Evolutionary conservation across 2,888 invertebrate species (phyloP).

Genomic region (Masnerella sp.): DNA sequence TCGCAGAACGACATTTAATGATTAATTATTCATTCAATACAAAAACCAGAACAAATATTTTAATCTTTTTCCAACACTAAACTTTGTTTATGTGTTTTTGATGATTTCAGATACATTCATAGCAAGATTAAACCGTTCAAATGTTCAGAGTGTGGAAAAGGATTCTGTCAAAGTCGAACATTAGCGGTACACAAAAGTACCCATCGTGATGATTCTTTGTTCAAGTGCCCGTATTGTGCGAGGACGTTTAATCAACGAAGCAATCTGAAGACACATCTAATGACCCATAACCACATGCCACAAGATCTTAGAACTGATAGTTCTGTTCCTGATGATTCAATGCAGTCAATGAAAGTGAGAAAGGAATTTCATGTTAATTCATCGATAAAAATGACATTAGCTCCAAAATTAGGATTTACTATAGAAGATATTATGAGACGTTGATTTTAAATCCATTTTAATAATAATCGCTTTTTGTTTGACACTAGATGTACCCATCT

Average conservation of each 20-base stretch:
- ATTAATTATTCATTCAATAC: too few relatives aligned
- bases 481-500: too few relatives aligned
- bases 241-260: conserved; percentile 95
- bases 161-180: conserved; percentile 98
- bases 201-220: conserved; percentile 95
- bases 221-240: conserved; percentile 93
- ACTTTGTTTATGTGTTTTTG: too few relatives aligned
- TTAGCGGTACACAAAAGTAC: conserved; percentile 96
- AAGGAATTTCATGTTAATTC: conserved; percentile 60
- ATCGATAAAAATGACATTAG: too few relatives aligned
- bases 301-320: conserved; percentile 77
- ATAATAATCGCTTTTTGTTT: too few relatives aligned
- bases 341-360: conserved; percentile 62
- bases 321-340: conserved; percentile 56
- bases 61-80: too few relatives aligned
- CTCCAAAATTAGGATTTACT: conserved; percentile 85
- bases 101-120: conserved; percentile 90
- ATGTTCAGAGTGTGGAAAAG: conserved; percentile 97
- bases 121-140: conserved; percentile 99
- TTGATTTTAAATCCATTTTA: too few relatives aligned
- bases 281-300: conserved; percentile 88
- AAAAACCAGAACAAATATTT: too few relatives aligned
- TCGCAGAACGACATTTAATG: too few relatives aligned
- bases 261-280: conserved; percentile 92
- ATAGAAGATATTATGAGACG: conserved; percentile 94